Evolutionary conservation across 2,113 vertebrate genomes (phyloP).

Genomic region (Mixornis gularis): DNA sequence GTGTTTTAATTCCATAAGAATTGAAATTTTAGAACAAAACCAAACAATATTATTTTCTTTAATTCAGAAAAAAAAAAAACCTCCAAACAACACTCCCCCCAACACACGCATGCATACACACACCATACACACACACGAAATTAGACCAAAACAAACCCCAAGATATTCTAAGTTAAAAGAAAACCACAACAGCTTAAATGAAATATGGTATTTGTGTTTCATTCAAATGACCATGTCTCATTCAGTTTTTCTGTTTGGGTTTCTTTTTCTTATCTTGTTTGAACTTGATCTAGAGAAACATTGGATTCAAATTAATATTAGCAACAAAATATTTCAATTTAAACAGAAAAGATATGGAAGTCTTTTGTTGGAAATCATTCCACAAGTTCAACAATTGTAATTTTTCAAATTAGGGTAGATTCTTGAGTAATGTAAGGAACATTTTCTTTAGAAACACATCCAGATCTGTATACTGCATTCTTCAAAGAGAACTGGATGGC

Average conservation of each 20-base stretch:
- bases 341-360: neutral
- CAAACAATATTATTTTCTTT: neutral
- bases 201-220: neutral
- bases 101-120: neutral
- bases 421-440: neutral
- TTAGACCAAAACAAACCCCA: neutral
- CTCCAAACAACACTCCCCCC: neutral
- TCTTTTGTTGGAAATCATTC: neutral
- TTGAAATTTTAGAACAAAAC: neutral
- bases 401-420: neutral
- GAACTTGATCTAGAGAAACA: neutral
- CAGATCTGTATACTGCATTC: neutral
- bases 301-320: neutral
- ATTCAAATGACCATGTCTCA: neutral
- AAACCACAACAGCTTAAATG: neutral
- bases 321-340: neutral
- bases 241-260: neutral
- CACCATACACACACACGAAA: neutral
- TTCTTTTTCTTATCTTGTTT: neutral
- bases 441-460: neutral
- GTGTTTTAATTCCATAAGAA: rapidly evolving
- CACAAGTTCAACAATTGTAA: neutral
- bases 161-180: neutral
- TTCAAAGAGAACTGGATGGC: neutral
- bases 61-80: neutral